These are phyloP conservation scores for Acanthopagrus latus DNA, from an alignment of 2,797 vertebrate genomes.

Conservation along the genomic window DNA sequence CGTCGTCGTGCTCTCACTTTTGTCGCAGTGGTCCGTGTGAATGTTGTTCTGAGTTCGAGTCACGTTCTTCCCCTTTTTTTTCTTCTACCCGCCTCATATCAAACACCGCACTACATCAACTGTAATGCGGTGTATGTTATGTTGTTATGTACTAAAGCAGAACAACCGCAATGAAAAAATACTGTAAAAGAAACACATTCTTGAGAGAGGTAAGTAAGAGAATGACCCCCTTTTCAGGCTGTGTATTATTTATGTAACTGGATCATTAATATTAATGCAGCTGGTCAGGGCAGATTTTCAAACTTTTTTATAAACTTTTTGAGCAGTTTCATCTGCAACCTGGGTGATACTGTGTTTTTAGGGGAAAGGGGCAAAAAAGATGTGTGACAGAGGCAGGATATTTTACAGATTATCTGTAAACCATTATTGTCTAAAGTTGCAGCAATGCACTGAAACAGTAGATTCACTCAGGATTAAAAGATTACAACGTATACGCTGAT, in stretches of 20 bases:
- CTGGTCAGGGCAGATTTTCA: too few species aligned
- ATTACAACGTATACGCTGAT: too few species aligned
- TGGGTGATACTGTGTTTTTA: too few species aligned
- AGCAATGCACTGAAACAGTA: too few species aligned
- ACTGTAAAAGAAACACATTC: background rate
- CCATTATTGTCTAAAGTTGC: too few species aligned
- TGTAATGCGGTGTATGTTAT: background rate
- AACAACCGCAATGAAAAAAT: background rate
- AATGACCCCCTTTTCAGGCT: background rate
- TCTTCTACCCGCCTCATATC: background rate
- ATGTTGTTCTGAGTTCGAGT: constrained; percentile 23
- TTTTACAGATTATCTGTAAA: too few species aligned
- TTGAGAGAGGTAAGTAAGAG: background rate
- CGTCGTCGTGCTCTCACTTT: background rate
- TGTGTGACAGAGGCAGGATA: too few species aligned
- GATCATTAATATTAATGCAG: background rate
- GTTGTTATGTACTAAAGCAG: background rate
- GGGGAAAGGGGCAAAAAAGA: too few species aligned
- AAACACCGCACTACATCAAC: background rate
- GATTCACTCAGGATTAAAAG: too few species aligned
- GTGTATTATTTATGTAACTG: background rate
- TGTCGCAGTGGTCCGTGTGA: constrained; percentile 1
- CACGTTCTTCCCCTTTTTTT: background rate
- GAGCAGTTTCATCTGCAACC: background rate
- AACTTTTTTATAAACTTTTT: background rate